phyloP scores from a whole-genome alignment of 2,797 vertebrate species.

The Gallinago nigripennis region DNA sequence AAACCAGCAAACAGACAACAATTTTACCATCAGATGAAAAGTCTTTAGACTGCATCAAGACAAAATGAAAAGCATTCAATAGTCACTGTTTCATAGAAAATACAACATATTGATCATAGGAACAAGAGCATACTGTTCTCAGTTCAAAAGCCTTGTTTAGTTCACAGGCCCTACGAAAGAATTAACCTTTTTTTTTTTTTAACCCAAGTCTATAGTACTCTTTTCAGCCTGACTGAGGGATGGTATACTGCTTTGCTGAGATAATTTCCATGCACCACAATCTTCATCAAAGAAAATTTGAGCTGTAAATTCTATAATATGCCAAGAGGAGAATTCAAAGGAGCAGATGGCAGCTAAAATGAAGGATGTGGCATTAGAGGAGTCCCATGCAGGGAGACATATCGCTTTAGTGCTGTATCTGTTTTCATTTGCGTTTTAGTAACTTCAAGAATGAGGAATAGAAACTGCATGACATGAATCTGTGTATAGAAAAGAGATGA shows the following conservation, averaged over 20 bases:
- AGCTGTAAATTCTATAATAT: neutral
- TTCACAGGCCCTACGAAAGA: neutral
- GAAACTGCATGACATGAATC: neutral
- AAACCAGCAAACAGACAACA: neutral
- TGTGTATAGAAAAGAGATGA: neutral
- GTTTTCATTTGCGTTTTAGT: neutral
- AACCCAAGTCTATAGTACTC: neutral
- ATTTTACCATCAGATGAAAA: neutral
- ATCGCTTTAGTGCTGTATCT: accelerated
- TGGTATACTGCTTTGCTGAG: neutral
- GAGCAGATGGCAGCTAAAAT: conserved; percentile 13
- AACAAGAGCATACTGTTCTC: neutral
- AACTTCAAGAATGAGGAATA: neutral
- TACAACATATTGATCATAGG: neutral
- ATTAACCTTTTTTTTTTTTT: neutral
- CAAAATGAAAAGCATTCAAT: accelerated
- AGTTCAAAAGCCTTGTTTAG: neutral
- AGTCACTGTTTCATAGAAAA: neutral
- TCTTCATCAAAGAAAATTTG: neutral
- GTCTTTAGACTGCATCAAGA: neutral
- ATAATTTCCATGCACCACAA: neutral
- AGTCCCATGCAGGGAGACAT: neutral
- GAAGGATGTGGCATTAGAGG: neutral
- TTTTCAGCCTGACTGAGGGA: neutral
- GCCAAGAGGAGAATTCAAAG: neutral